Conservation (phyloP, 2,797 vertebrate species). For the Benthosema pterotum region DNA sequence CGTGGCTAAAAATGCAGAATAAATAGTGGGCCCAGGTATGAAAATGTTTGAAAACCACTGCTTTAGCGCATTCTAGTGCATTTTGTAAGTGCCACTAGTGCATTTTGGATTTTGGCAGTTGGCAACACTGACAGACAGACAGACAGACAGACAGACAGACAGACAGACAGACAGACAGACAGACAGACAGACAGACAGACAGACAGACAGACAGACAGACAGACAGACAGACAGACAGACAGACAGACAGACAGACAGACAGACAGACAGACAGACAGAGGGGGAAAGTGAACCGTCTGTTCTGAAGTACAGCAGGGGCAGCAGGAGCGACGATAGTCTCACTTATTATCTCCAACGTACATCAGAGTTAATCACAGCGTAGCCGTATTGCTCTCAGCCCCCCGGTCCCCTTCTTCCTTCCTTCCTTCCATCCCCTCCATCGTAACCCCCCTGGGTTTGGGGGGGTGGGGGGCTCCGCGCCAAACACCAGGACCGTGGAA, state of each 20-base stretch:
- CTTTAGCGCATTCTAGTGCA: too few species aligned
- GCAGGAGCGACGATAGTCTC: conserved; percentile 65
- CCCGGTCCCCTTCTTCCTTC: too few species aligned
- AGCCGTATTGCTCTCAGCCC: too few species aligned
- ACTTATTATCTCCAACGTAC: conserved; percentile 81
- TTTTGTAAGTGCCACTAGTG: too few species aligned
- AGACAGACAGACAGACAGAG: conserved; percentile 15
- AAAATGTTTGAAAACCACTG: too few species aligned
- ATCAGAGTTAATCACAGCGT: conserved; percentile 80
- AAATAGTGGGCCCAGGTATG: too few species aligned
- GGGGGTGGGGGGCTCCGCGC: conserved; percentile 17
- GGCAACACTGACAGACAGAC: too few species aligned
- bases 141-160: conserved; percentile 48
- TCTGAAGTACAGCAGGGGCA: conserved; percentile 54
- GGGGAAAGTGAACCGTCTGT: conserved; percentile 67
- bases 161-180: conserved; percentile 11
- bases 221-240: conserved; percentile 56
- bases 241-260: conserved; percentile 25
- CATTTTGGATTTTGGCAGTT: too few species aligned
- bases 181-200: conserved; percentile 21
- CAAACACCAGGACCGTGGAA: conserved; percentile 57
- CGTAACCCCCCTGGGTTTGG: conserved; percentile 74
- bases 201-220: conserved; percentile 13
- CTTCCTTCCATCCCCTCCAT: conserved; percentile 63
- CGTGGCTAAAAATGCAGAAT: too few species aligned